Base-by-base conservation (phyloP, 2,113 vertebrate genomes). In the Sminthopsis crassicaudata region DNA sequence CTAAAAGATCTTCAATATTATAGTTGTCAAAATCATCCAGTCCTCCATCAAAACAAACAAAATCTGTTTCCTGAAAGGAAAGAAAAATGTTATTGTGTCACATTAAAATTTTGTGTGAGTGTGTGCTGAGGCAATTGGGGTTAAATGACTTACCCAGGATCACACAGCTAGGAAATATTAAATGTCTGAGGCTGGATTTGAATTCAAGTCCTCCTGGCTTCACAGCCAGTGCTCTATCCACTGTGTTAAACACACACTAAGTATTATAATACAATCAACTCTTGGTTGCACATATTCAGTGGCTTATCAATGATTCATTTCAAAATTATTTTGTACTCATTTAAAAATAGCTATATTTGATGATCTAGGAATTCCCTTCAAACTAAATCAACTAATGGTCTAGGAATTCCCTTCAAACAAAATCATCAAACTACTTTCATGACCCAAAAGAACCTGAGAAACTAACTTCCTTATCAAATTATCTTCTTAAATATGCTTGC, bases 1-100 rank as follows among this genome's bases (percentile, higher is more conserved):
- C 98, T 97, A 99, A 97, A 94, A 99, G 98, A 9, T 98, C 98
- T 97, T 99, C 99, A 93, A 99, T 53, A 5, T 99, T 98, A 51
- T 99, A 99, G 96, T 97, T 99, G 94, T 99, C 98, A 98, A 99
- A 99, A 97, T 98, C 98, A 98, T 99, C 99, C 95, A 94, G 98
- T 98, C 99, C 99, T 0, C 98, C 99, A 95, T 99, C 99, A 97
- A 99, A 99, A 98, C 99, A 99, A 97, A 99, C 99, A 97, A 99
- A 99, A 98, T 99, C 99, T 48, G 99, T 99, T 98, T 99, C 99
- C 99, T 99, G 96, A 93, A 98, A 98, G 2, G 91, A 95, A 97
- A 98, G 60, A 95, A 57, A 95, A 96, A 48, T 1, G 92, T 10
- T 1, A 57, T 50, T 11, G 1, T 88, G 14, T 84, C 36, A 89